phyloP scores from a whole-genome alignment of 1,140 invertebrate genomes.

The Halictus rubicundus region DNA sequence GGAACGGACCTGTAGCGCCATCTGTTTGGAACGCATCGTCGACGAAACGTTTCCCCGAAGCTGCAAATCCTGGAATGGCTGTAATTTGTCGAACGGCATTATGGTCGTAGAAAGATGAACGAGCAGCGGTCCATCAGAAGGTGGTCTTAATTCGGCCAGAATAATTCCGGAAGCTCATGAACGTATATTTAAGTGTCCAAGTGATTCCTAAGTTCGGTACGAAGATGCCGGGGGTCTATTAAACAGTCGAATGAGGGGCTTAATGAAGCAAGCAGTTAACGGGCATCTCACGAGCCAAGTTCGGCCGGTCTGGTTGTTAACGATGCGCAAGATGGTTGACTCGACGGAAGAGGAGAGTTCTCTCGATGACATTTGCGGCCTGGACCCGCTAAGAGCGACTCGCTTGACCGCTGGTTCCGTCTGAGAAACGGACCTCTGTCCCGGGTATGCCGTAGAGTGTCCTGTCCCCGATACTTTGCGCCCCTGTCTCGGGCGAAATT shows the following conservation, averaged over 20 bases:
- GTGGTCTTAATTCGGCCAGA: background rate
- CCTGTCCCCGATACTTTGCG: constrained; percentile 38
- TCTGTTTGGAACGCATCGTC: no score
- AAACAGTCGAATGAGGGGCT: constrained; percentile 7
- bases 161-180: no score
- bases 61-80: no score
- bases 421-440: constrained; percentile 43
- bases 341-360: background rate
- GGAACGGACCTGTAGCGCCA: no score
- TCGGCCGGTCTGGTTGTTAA: background rate
- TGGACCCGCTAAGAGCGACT: constrained; percentile 41
- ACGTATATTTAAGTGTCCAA: background rate
- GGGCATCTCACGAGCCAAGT: constrained; percentile 2
- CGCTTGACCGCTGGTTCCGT: constrained; percentile 50
- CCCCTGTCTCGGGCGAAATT: constrained; percentile 53
- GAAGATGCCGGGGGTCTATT: background rate
- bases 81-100: no score
- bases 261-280: constrained; percentile 18
- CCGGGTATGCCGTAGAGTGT: background rate
- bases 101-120: no score
- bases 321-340: constrained; percentile 14
- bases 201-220: background rate
- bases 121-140: no score
- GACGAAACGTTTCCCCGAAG: no score
- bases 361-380: constrained; percentile 47